phyloP scores from a whole-genome alignment of 2,113 vertebrate species.

The Speoplatyrhinus poulsoni region DNA sequence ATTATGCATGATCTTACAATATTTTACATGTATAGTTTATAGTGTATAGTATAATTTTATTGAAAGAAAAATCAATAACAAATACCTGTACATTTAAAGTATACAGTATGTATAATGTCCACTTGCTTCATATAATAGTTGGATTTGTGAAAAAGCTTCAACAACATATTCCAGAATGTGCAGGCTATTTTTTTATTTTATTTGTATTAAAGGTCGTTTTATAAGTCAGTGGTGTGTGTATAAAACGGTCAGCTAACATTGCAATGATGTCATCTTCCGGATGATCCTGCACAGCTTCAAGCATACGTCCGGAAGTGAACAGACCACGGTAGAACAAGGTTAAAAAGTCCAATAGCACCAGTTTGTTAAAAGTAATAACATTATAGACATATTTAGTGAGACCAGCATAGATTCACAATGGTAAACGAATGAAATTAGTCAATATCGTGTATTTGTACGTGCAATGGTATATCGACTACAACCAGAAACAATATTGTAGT shows the following conservation, averaged over 20 bases:
- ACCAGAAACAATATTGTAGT: neutral
- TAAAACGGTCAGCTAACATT: neutral
- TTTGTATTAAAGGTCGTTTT: too few relatives aligned
- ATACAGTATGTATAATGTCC: too few relatives aligned
- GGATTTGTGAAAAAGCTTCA: too few relatives aligned
- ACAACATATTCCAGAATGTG: too few relatives aligned
- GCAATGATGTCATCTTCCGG: conserved; percentile 58
- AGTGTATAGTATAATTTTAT: too few relatives aligned
- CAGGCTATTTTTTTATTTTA: too few relatives aligned
- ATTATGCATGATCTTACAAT: too few relatives aligned
- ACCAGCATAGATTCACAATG: neutral
- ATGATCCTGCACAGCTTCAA: conserved; percentile 29
- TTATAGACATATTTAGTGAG: conserved; percentile 1
- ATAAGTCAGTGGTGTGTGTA: neutral
- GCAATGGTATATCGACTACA: conserved; percentile 7
- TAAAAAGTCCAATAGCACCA: neutral
- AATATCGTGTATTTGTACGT: neutral
- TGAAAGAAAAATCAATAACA: too few relatives aligned
- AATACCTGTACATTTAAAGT: too few relatives aligned
- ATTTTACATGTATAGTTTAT: too few relatives aligned
- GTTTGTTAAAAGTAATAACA: neutral
- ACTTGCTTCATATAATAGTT: too few relatives aligned
- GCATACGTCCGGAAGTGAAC: conserved; percentile 59
- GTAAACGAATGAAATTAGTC: conserved; percentile 2
- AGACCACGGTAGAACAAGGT: conserved; percentile 26